Evolutionary conservation across 2,797 vertebrate species (phyloP).

Genomic region (Brotula barbata): DNA sequence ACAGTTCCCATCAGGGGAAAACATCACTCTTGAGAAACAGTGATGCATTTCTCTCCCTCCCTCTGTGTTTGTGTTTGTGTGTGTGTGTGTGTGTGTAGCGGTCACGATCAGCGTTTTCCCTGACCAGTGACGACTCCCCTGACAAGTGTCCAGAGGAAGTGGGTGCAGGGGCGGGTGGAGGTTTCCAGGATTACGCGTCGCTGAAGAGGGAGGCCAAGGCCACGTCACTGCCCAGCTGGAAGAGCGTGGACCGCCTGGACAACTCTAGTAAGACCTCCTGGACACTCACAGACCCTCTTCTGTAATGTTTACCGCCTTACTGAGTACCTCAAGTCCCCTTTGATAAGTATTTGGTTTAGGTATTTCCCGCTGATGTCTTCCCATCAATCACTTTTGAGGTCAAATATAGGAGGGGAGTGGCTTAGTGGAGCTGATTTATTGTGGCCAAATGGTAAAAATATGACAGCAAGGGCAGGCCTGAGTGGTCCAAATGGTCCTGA

Average conservation of each 20-base stretch:
- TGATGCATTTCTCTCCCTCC: background rate
- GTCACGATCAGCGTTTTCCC: conserved; percentile 84
- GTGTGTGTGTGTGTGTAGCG: conserved; percentile 72
- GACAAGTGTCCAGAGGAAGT: conserved; percentile 73
- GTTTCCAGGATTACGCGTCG: conserved; percentile 72
- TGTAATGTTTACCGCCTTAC: conserved; percentile 1
- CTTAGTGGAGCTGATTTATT: too few relatives aligned
- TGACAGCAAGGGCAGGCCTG: too few relatives aligned
- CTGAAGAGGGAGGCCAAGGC: conserved; percentile 80
- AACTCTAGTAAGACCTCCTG: conserved; percentile 83
- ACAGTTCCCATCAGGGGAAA: too few relatives aligned
- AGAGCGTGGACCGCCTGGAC: conserved; percentile 86
- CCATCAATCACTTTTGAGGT: background rate
- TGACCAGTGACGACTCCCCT: conserved; percentile 81
- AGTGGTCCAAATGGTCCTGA: too few relatives aligned
- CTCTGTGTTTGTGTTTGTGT: conserved; percentile 23
- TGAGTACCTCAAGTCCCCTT: too few relatives aligned
- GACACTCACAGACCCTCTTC: conserved; percentile 1
- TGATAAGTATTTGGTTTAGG: background rate
- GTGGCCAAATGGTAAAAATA: too few relatives aligned
- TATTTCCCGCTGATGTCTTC: background rate
- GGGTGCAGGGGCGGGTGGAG: conserved; percentile 46
- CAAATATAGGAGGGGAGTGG: background rate
- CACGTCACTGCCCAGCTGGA: conserved; percentile 84
- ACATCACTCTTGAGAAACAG: too few relatives aligned